Evolutionary conservation across 2,888 invertebrate genomes (phyloP).

Genomic region (Agrotis exclamationis): DNA sequence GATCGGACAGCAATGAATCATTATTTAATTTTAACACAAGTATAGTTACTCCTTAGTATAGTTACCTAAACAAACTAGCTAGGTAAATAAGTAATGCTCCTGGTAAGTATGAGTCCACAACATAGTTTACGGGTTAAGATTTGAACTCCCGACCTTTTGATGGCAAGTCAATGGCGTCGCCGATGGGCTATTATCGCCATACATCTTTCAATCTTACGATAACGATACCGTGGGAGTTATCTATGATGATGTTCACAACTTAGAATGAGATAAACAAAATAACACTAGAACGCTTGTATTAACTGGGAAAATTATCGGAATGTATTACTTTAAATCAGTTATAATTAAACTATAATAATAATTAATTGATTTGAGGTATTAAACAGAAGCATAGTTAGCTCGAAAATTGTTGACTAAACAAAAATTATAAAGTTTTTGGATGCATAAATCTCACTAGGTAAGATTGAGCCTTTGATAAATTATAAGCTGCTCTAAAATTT

Average conservation of each 20-base stretch:
- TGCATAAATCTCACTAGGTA: background rate
- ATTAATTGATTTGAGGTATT: no score
- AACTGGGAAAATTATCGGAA: no score
- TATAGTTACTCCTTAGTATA: background rate
- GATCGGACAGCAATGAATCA: background rate
- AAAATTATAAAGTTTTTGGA: background rate
- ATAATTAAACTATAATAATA: no score
- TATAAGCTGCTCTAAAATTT: background rate
- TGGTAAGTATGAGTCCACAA: constrained; percentile 15
- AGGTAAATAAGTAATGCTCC: constrained; percentile 5
- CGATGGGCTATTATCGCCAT: constrained; percentile 54
- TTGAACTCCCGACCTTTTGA: constrained; percentile 52
- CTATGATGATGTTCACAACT: constrained; percentile 27
- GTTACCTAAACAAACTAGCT: background rate
- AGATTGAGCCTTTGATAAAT: background rate
- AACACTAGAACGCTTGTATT: background rate
- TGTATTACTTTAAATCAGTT: no score
- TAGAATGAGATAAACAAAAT: constrained; percentile 8
- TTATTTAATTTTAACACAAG: background rate
- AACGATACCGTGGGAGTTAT: constrained; percentile 45
- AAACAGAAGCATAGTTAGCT: no score
- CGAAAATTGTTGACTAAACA: background rate
- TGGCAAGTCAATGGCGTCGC: constrained; percentile 60
- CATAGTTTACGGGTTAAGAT: constrained; percentile 49
- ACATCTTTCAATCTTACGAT: constrained; percentile 53